phyloP scores from a whole-genome alignment of 2,888 invertebrate species.

The Acronicta psi region DNA sequence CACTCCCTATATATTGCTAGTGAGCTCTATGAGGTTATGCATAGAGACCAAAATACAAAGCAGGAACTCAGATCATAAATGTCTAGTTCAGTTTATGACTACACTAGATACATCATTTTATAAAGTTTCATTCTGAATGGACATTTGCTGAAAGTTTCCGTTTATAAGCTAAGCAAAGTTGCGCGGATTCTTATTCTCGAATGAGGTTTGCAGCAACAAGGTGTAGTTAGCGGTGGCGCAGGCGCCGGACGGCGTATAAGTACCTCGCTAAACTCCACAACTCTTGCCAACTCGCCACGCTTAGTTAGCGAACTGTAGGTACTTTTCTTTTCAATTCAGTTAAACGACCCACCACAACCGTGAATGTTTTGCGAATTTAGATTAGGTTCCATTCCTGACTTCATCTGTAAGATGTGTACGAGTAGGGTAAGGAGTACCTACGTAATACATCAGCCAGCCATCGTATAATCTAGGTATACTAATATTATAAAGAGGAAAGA shows the following conservation, averaged over 20 bases:
- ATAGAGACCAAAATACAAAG: background rate
- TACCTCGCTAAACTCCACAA: slow-evolving; percentile 23
- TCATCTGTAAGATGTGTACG: too few species aligned
- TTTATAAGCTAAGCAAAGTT: slow-evolving; percentile 46
- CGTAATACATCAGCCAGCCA: too few species aligned
- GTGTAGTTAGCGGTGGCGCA: slow-evolving; percentile 59
- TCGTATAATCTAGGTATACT: too few species aligned
- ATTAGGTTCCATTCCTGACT: slow-evolving; percentile 15
- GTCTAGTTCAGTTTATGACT: too few species aligned
- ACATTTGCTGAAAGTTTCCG: slow-evolving; percentile 43
- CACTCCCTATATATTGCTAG: slow-evolving; percentile 16
- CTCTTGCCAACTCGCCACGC: slow-evolving; percentile 60
- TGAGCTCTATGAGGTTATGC: slow-evolving; percentile 1
- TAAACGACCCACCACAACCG: slow-evolving; percentile 26
- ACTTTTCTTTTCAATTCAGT: slow-evolving; percentile 72
- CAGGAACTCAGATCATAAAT: background rate
- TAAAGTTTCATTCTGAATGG: slow-evolving; percentile 11
- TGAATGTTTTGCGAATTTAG: slow-evolving; percentile 19
- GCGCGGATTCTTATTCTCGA: slow-evolving; percentile 42
- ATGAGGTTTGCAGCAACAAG: slow-evolving; percentile 63
- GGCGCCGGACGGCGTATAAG: slow-evolving; percentile 7
- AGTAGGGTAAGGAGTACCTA: too few species aligned
- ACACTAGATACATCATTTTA: too few species aligned
- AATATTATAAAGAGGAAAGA: too few species aligned
- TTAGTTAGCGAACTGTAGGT: slow-evolving; percentile 71